Evolutionary conservation across 2,113 vertebrate genomes (phyloP), one percentile per base, ranked within the genome.

Genomic region (Typhlomys cinereus): DNA sequence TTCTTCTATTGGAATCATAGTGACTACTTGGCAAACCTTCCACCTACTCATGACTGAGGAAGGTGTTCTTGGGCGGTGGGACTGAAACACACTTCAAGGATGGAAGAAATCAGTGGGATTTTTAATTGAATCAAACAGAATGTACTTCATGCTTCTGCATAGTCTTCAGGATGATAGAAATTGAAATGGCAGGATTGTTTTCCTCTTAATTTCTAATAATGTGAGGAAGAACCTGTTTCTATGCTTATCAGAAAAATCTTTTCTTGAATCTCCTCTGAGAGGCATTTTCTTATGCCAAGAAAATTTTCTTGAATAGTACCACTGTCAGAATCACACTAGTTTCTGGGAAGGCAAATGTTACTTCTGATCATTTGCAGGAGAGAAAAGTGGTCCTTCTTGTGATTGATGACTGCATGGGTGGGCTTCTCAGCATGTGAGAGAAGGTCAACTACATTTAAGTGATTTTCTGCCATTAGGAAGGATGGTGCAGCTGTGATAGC

Each of bases 151-250:
- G 70, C 9, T 89, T 92, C 4, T 1, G 18, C 25, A 86, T 88
- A 92, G 89, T 69, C 75, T 94, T 94, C 66, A 89, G 34, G 25
- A 61, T 25, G 0, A 1, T 1, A 13, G 80, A 64, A 84, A 97
- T 54, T 67, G 76, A 96, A 84, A 39, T 46, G 44, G 57, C 23
- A 34, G 34, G 70, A 87, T n/a, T 93, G 92, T 91, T 92, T 67
- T 74, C 15, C 2, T 11, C 1, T 21, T 78, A 89, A 81, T 76
- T 23, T 6, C 83, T 21, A 12, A 81, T 9, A 57, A 70, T 62
- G 7, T 0, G 85, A 41, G 54, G 79, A n/a, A 0, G 41, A n/a
- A 13, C 12, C 1, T 2, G 7, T 44, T 95, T 91, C 48, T 13
- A 20, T 81, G 27, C 27, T 21, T 70, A 52, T 76, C 2, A 3